These are phyloP conservation scores for Listronotus oregonensis DNA, from an alignment of 1,140 invertebrate species.

Conservation along the genomic window DNA sequence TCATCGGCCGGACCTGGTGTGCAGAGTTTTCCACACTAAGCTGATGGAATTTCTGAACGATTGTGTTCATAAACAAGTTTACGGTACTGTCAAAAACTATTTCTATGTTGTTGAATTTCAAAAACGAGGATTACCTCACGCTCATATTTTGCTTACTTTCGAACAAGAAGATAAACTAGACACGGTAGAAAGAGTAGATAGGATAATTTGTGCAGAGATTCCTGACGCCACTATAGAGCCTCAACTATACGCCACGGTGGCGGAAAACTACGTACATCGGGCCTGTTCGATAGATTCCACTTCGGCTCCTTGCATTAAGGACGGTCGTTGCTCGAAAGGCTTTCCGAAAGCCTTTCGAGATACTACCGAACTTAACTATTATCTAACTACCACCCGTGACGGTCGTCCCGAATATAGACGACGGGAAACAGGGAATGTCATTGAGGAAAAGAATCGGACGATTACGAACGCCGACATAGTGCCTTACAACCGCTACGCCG, in stretches of 20 bases:
- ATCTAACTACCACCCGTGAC: background rate
- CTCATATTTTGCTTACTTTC: constrained; percentile 11
- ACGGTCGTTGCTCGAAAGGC: background rate
- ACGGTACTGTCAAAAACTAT: constrained; percentile 4
- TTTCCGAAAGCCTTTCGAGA: background rate
- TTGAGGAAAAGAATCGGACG: background rate
- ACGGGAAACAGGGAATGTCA: background rate
- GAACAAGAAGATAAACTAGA: background rate
- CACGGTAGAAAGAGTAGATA: background rate
- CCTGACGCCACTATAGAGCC: background rate
- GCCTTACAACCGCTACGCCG: constrained; percentile 15
- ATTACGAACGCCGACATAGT: constrained; percentile 1
- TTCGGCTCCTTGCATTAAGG: background rate
- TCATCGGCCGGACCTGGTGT: constrained; percentile 26
- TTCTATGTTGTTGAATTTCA: constrained; percentile 27
- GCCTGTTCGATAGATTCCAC: background rate
- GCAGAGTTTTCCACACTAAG: constrained; percentile 21
- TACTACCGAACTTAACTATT: background rate
- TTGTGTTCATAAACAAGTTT: background rate
- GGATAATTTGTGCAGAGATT: background rate
- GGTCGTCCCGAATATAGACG: constrained; percentile 1
- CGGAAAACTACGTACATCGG: background rate
- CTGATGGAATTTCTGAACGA: constrained; percentile 18
- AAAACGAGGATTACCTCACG: constrained; percentile 16
- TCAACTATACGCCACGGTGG: background rate